Evolutionary conservation across 2,888 invertebrate genomes (phyloP).

Genomic region (Encarsia formosa): DNA sequence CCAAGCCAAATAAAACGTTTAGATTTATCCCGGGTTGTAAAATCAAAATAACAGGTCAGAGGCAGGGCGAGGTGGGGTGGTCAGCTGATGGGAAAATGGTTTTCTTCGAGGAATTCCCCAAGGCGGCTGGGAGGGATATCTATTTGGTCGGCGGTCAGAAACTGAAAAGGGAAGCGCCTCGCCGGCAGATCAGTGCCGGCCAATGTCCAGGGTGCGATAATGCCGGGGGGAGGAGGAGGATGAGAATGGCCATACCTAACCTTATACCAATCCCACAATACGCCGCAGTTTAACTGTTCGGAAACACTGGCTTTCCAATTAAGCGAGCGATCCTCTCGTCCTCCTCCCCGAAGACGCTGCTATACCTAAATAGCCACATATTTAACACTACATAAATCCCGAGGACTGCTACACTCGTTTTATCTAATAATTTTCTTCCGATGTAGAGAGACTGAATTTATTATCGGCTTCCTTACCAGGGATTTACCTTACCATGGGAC

Average conservation of each 20-base stretch:
- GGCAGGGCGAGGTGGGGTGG: too few species aligned
- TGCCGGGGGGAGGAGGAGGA: conserved; percentile 31
- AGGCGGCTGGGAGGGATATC: conserved; percentile 18
- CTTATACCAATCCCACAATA: background rate
- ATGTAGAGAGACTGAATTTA: too few species aligned
- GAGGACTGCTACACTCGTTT: conserved; percentile 31
- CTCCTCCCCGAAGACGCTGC: background rate
- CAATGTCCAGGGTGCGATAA: conserved; percentile 33
- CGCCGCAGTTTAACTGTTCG: conserved; percentile 51
- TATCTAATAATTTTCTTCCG: conserved; percentile 30
- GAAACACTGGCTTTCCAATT: conserved; percentile 51
- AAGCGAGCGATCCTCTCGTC: conserved; percentile 44
- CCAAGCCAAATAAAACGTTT: too few species aligned
- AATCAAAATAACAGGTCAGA: too few species aligned
- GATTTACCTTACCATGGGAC: too few species aligned
- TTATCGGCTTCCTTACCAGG: too few species aligned
- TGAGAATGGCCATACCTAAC: background rate
- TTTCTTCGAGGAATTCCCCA: conserved; percentile 36
- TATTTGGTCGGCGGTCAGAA: conserved; percentile 28
- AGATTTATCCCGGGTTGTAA: too few species aligned
- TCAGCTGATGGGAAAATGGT: conserved; percentile 11
- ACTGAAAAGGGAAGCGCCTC: conserved; percentile 24
- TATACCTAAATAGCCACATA: conserved; percentile 33
- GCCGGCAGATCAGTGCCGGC: conserved; percentile 25
- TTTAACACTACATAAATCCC: conserved; percentile 52